phyloP scores from a whole-genome alignment of 2,888 invertebrate species.

The Geotrupes spiniger region DNA sequence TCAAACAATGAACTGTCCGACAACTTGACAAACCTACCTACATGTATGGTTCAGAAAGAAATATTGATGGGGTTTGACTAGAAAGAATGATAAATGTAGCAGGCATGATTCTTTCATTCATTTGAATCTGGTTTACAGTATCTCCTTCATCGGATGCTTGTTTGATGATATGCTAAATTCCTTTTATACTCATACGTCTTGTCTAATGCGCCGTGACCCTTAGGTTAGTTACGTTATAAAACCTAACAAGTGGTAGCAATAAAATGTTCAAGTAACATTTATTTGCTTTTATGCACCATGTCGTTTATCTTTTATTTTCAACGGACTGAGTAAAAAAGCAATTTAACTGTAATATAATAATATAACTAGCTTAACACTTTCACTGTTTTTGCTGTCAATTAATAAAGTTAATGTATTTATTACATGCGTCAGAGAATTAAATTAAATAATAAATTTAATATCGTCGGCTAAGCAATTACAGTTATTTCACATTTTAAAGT shows the following conservation, averaged over 20 bases:
- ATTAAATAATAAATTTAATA: conserved; percentile 14
- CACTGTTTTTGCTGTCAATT: no score
- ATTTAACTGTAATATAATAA: no score
- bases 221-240: not conserved
- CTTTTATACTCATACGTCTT: conserved; percentile 8
- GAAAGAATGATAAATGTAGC: conserved; percentile 21
- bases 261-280: no score
- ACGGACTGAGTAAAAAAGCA: no score
- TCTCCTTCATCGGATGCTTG: conserved; percentile 15
- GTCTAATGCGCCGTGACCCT: conserved; percentile 11
- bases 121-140: conserved; percentile 16
- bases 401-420: not conserved
- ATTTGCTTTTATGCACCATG: no score
- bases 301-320: no score
- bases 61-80: conserved; percentile 17
- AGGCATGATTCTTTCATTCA: conserved; percentile 20
- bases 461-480: conserved; percentile 6
- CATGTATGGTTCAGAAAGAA: conserved; percentile 17
- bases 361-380: no score
- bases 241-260: no score
- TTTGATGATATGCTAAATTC: conserved; percentile 21
- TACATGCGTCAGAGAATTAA: not conserved
- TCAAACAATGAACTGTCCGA: conserved; percentile 21
- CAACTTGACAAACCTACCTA: conserved; percentile 23
- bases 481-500: conserved; percentile 6